Conservation (phyloP, 1,140 invertebrate genomes). For the Drepana arcuata region DNA sequence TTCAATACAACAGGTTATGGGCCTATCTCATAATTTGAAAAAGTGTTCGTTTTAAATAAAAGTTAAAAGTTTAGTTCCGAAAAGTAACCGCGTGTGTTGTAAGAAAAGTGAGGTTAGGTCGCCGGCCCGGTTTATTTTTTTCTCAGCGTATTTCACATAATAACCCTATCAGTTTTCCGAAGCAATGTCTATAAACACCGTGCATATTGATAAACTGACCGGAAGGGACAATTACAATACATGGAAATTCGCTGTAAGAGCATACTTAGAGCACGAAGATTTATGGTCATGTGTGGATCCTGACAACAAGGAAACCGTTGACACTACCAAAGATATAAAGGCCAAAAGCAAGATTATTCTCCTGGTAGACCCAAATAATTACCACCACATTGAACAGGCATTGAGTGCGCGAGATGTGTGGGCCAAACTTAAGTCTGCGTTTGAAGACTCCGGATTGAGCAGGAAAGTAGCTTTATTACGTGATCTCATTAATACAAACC, state of each 20-base stretch:
- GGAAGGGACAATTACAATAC: constrained; percentile 12
- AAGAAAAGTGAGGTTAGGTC: no score
- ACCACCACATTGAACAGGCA: constrained; percentile 9
- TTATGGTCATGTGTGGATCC: constrained; percentile 20
- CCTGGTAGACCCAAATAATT: constrained; percentile 32
- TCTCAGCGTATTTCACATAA: no score
- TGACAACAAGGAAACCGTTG: no score
- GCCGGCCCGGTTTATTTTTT: no score
- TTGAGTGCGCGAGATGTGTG: constrained; percentile 2
- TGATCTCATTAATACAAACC: not conserved
- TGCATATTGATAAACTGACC: constrained; percentile 9
- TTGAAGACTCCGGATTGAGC: constrained; percentile 1
- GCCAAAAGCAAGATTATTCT: constrained; percentile 32
- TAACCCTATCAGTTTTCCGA: no score
- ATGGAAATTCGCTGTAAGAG: constrained; percentile 13
- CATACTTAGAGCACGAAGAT: constrained; percentile 9
- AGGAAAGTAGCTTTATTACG: constrained; percentile 3
- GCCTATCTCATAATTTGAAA: no score
- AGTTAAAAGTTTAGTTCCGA: no score
- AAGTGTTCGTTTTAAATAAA: no score
- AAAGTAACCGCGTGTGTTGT: no score
- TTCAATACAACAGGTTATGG: no score
- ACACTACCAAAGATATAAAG: constrained; percentile 20
- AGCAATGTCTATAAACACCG: no score
- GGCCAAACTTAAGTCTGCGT: not conserved